phyloP scores from a whole-genome alignment of 2,888 invertebrate genomes.

The Tetragnatha montana region DNA sequence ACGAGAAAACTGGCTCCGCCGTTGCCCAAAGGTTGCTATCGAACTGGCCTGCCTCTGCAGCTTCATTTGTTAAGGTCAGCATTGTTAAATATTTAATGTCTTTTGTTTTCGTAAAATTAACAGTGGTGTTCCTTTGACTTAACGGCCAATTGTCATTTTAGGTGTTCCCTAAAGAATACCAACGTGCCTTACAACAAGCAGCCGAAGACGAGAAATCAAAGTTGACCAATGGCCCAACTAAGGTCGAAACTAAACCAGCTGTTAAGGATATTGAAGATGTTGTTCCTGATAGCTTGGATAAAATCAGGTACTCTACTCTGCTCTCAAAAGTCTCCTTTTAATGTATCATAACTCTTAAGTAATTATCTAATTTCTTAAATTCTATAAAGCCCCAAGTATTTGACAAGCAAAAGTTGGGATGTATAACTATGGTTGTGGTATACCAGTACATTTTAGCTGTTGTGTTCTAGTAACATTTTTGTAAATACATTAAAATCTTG shows the following conservation, averaged over 20 bases:
- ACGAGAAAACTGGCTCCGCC: slow-evolving; percentile 89
- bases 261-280: slow-evolving; percentile 73
- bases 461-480: neutral
- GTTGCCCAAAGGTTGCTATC: slow-evolving; percentile 87
- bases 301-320: slow-evolving; percentile 56
- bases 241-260: slow-evolving; percentile 15
- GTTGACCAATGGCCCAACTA: slow-evolving; percentile 58
- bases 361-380: neutral
- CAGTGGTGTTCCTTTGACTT: neutral
- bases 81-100: neutral
- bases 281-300: slow-evolving; percentile 79
- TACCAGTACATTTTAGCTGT: neutral
- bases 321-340: neutral
- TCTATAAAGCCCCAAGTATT: too few relatives aligned
- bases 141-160: slow-evolving; percentile 73
- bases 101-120: neutral
- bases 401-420: too few relatives aligned
- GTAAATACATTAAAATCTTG: neutral
- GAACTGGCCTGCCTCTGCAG: slow-evolving; percentile 86
- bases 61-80: slow-evolving; percentile 87
- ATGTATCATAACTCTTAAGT: neutral
- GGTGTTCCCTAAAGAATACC: slow-evolving; percentile 98
- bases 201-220: slow-evolving; percentile 75
- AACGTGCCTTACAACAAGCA: slow-evolving; percentile 87
- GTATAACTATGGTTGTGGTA: too few relatives aligned